phyloP scores from a whole-genome alignment of 1,140 invertebrate species.

The Stenopsyche tienmushanensis region DNA sequence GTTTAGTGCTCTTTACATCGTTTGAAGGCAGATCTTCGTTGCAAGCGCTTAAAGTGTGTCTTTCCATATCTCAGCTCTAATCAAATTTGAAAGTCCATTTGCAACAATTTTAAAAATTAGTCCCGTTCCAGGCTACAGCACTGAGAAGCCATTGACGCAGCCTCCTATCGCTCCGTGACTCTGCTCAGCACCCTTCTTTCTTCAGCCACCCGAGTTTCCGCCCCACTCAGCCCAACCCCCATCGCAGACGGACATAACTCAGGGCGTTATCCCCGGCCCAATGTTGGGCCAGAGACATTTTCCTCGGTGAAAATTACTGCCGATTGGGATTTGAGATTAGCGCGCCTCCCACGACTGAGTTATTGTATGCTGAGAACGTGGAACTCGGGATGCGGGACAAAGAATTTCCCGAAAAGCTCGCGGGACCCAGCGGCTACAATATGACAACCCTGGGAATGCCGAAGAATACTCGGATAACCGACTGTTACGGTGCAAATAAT shows the following conservation, averaged over 20 bases:
- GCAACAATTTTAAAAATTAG: no score
- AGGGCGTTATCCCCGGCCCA: slow-evolving; percentile 39
- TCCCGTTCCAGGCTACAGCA: slow-evolving; percentile 17
- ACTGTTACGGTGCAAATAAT: not conserved
- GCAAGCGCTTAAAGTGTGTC: no score
- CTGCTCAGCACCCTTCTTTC: slow-evolving; percentile 21
- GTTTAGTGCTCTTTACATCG: no score
- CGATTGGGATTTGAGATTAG: slow-evolving; percentile 42
- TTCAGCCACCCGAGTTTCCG: not conserved
- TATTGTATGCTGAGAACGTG: slow-evolving; percentile 40
- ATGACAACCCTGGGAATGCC: slow-evolving; percentile 16
- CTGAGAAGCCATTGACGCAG: slow-evolving; percentile 32
- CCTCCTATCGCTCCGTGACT: slow-evolving; percentile 32
- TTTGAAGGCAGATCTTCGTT: no score
- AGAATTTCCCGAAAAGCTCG: slow-evolving; percentile 24
- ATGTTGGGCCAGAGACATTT: slow-evolving; percentile 36
- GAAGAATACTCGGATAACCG: not conserved
- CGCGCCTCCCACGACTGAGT: slow-evolving; percentile 35
- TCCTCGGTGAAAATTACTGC: slow-evolving; percentile 41
- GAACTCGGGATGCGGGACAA: slow-evolving; percentile 39
- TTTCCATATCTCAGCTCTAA: no score
- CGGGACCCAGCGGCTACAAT: slow-evolving; percentile 15
- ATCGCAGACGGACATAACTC: slow-evolving; percentile 39
- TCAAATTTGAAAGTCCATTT: no score
- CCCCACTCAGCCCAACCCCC: not conserved